Conservation (phyloP, 1,140 invertebrate genomes). For the Drosophila rhopaloa region DNA sequence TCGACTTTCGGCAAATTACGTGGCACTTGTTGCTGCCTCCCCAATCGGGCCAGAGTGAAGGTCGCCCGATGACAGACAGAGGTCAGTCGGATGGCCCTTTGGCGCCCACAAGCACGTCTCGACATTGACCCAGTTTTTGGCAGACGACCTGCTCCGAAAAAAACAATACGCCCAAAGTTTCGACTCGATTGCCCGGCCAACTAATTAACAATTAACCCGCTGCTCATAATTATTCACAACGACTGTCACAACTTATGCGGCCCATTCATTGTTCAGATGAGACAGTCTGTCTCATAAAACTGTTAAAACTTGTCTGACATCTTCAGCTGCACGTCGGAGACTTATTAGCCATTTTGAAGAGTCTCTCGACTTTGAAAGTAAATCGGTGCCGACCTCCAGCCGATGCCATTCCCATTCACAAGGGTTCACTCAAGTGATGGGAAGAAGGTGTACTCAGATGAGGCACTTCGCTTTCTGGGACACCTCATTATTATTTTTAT, state of each 20-base stretch:
- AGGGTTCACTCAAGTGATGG: constrained; percentile 12
- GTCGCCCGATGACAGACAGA: constrained; percentile 24
- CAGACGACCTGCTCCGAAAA: constrained; percentile 31
- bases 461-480: constrained; percentile 5
- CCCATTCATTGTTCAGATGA: constrained; percentile 32
- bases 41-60: constrained; percentile 36
- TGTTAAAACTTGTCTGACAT: constrained; percentile 55
- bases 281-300: constrained; percentile 47
- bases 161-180: constrained; percentile 24
- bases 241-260: constrained; percentile 34
- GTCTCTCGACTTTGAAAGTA: constrained; percentile 39
- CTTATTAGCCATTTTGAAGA: constrained; percentile 32
- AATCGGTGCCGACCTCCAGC: constrained; percentile 13
- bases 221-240: constrained; percentile 55
- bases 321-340: constrained; percentile 37
- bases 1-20: constrained; percentile 70
- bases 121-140: constrained; percentile 76
- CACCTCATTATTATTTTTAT: constrained; percentile 4
- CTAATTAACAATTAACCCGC: constrained; percentile 73
- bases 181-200: constrained; percentile 61
- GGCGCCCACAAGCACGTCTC: constrained; percentile 46
- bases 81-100: constrained; percentile 41
- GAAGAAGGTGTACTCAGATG: constrained; percentile 10
- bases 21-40: constrained; percentile 58
- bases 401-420: constrained; percentile 25